Conservation (phyloP, 2,888 invertebrate species). For the Branchellion lobata region DNA sequence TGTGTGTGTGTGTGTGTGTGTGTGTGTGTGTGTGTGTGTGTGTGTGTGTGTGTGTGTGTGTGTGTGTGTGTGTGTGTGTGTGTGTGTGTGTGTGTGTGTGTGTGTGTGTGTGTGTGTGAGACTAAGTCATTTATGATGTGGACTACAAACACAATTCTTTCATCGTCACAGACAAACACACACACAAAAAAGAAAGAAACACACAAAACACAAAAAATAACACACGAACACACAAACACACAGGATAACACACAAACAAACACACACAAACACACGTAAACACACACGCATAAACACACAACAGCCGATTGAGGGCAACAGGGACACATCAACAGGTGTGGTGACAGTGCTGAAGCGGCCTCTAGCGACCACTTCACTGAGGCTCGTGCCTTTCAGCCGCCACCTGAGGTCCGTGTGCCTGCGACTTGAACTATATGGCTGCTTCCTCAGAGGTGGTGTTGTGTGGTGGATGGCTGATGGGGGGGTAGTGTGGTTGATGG, state of each 20-base stretch:
- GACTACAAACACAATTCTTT: too few relatives aligned
- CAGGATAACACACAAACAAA: too few relatives aligned
- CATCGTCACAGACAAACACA: neutral
- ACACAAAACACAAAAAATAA: too few relatives aligned
- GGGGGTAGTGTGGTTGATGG: neutral
- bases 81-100: too few relatives aligned
- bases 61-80: too few relatives aligned
- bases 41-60: too few relatives aligned
- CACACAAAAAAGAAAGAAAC: too few relatives aligned
- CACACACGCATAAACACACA: neutral
- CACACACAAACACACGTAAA: too few relatives aligned
- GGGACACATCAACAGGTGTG: constrained; percentile 5
- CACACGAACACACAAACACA: too few relatives aligned
- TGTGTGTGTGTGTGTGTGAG: too few relatives aligned
- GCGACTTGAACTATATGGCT: constrained; percentile 36
- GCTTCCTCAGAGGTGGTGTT: neutral
- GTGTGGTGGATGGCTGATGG: neutral
- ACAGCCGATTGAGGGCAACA: constrained; percentile 6
- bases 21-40: too few relatives aligned
- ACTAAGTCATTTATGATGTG: too few relatives aligned
- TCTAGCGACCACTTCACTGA: neutral
- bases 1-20: neutral
- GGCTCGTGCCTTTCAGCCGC: constrained; percentile 19
- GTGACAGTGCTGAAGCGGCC: neutral
- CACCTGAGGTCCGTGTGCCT: constrained; percentile 34